Conservation (phyloP, 2,888 invertebrate genomes). For the Perdita meconis region DNA sequence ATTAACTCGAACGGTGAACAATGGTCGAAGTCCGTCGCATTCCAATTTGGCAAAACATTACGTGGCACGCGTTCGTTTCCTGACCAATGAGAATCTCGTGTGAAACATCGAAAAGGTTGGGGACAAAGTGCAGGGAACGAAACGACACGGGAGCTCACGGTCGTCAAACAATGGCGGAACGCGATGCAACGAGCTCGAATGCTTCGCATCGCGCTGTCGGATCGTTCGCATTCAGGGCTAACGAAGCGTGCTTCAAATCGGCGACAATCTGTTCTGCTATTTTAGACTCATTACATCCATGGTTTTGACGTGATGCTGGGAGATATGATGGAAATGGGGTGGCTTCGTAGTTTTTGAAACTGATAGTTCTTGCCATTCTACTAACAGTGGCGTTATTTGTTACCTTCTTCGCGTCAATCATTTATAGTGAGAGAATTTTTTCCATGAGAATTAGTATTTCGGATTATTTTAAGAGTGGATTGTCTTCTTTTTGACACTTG, state of each 20-base stretch:
- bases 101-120: slow-evolving; percentile 4
- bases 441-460: no score
- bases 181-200: slow-evolving; percentile 6
- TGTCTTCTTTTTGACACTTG: no score
- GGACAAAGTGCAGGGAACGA: slow-evolving; percentile 18
- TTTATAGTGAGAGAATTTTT: no score
- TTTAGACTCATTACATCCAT: background rate
- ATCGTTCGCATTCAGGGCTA: slow-evolving; percentile 26
- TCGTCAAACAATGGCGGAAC: slow-evolving; percentile 19
- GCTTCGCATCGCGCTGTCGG: background rate
- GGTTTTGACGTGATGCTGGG: no score
- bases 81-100: background rate
- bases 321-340: background rate
- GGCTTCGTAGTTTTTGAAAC: background rate
- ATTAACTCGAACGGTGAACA: background rate
- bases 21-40: background rate
- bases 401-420: no score
- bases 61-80: background rate
- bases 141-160: slow-evolving; percentile 12
- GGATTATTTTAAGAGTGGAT: no score
- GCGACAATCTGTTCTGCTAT: slow-evolving; percentile 9
- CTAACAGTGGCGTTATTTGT: no score
- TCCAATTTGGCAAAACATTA: slow-evolving; percentile 15
- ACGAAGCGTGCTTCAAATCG: slow-evolving; percentile 24
- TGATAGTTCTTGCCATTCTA: no score